These are phyloP conservation scores for Deilephila porcellus DNA, from an alignment of 2,888 invertebrate species.

Conservation along the genomic window DNA sequence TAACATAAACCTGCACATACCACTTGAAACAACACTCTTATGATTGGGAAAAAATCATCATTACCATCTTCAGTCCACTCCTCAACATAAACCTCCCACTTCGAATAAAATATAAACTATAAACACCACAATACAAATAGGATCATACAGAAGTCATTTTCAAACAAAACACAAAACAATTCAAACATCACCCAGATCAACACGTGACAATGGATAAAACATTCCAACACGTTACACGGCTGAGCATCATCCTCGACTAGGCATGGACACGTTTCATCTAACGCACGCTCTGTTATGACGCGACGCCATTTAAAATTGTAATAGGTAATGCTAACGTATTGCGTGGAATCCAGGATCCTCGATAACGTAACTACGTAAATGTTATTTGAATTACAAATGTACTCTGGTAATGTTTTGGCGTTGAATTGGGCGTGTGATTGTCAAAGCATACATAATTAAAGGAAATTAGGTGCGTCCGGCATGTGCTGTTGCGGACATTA, in stretches of 20 bases:
- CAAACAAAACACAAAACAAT: not conserved
- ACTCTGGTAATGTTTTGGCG: not conserved
- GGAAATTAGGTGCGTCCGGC: not conserved
- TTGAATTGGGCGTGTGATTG: not conserved
- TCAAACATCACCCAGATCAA: not conserved
- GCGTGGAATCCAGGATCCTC: constrained; percentile 18
- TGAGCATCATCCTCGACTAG: not conserved
- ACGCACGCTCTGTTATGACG: constrained; percentile 19
- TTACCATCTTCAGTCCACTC: too few relatives aligned
- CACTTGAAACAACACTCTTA: too few relatives aligned
- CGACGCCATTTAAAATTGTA: constrained; percentile 26
- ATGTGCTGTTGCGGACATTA: too few relatives aligned
- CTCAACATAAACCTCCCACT: too few relatives aligned
- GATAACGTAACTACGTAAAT: constrained; percentile 8
- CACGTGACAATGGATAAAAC: not conserved
- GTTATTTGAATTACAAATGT: not conserved
- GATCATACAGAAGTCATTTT: too few relatives aligned
- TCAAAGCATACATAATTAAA: not conserved
- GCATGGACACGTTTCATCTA: not conserved
- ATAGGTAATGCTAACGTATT: constrained; percentile 20
- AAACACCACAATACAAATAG: too few relatives aligned
- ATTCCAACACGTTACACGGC: not conserved
- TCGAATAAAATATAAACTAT: too few relatives aligned
- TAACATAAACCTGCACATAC: too few relatives aligned
- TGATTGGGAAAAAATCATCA: too few relatives aligned